phyloP scores from a whole-genome alignment of 2,888 invertebrate genomes.

The Harpagoxenus sublaevis region DNA sequence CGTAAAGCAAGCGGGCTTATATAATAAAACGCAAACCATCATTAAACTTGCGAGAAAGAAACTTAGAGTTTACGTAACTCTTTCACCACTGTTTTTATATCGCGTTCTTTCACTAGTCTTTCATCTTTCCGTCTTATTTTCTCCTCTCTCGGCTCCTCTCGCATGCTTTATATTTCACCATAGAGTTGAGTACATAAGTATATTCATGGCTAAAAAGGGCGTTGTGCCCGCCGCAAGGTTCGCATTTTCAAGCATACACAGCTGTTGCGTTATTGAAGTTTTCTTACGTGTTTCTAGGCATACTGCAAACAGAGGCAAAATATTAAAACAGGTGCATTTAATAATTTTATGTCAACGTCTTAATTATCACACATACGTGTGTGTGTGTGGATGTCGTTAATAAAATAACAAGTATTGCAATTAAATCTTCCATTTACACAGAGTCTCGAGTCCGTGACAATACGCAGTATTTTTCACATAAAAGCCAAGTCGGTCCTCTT shows the following conservation, averaged over 20 bases:
- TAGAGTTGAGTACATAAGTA: slow-evolving; percentile 31
- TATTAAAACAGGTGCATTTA: slow-evolving; percentile 15
- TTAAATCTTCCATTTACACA: background rate
- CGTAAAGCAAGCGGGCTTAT: slow-evolving; percentile 10
- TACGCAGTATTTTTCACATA: slow-evolving; percentile 24
- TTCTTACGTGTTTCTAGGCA: slow-evolving; percentile 26
- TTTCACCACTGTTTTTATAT: slow-evolving; percentile 45
- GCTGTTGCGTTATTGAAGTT: slow-evolving; percentile 58
- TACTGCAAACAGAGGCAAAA: background rate
- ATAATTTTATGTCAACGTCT: background rate
- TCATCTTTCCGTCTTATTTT: slow-evolving; percentile 42
- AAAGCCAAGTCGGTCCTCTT: slow-evolving; percentile 39
- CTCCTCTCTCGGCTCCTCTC: slow-evolving; percentile 17
- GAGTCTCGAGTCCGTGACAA: background rate
- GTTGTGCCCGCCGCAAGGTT: slow-evolving; percentile 25
- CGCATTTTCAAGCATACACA: slow-evolving; percentile 50
- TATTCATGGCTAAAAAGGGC: slow-evolving; percentile 49
- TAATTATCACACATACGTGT: background rate
- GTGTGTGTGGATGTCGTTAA: background rate
- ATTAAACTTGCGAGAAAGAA: slow-evolving; percentile 28
- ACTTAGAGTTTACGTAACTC: slow-evolving; percentile 40
- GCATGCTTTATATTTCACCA: slow-evolving; percentile 32
- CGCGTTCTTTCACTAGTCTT: slow-evolving; percentile 22
- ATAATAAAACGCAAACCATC: slow-evolving; percentile 23
- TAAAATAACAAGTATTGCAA: background rate